Evolutionary conservation across 2,797 vertebrate species (phyloP), one percentile per base, ranked within the genome.

Genomic region (Urocyon cinereoargenteus): DNA sequence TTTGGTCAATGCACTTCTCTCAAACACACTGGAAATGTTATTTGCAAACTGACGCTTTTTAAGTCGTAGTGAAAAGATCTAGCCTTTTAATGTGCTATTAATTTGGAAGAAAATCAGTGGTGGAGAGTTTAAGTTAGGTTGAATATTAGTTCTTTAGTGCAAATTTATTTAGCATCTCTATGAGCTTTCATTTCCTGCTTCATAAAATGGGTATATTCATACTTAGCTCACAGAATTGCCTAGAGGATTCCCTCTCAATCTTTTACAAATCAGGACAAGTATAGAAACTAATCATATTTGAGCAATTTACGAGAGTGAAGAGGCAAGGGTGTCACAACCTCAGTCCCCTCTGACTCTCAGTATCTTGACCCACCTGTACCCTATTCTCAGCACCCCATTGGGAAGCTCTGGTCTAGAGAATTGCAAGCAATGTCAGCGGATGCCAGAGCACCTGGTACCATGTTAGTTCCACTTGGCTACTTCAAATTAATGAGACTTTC

Each of bases 151-250:
- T 95, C 31, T 78, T 51, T 16, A 15, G 12, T 40, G 18, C 26
- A 86, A 81, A 96, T 82, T 85, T 45, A 86, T 73, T 94, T 36
- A 84, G 24, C 24, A 53, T 93, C 21, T 12, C 34, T 59, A 11
- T 68, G 26, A 78, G 34, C 21, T 91, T 83, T 57, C 57, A 57
- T 70, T 66, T 94, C 45, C 78, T 92, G 40, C 64, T 81, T 93
- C 59, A 68, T 36, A 64, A 94, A 90, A 92, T 18, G 2, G 21
- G 8, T 49, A 51, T 90, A 26, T 59, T 73, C 28, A 31, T 59
- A 82, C 70, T 55, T 70, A 83, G n/a, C 31, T 94, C 66, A 83
- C 51, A 97, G 34, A 81, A 86, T 62, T 88, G 45, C 45, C 36
- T 66, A 15, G 18, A 91, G 13, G 55, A 36, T 19, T 53, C 21